Base-by-base conservation (phyloP, 2,888 invertebrate genomes). In the Pocota personata region DNA sequence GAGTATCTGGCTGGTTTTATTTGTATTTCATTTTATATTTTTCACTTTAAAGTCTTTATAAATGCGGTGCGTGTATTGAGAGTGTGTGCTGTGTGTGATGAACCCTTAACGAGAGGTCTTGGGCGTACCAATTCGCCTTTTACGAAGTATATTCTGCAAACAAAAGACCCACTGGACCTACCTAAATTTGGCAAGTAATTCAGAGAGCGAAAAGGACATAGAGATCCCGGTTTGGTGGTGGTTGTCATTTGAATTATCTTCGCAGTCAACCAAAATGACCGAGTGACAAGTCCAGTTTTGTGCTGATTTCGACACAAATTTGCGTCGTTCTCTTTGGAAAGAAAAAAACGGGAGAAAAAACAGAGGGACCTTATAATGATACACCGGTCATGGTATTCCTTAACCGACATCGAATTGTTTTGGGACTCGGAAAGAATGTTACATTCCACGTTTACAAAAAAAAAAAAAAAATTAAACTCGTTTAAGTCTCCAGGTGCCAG, bases 231-330 rank as follows among this genome's bases (percentile, higher is more conserved):
- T 46, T 46, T 64, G 75, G 55, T 75, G 64, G 75, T 66, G 19
- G 62, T 30, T 73, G 73, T 82, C 77, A 57, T 30, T 58, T 66
- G 58, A 82, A 71, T 71, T 71, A 66, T 58, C 60, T 37, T 14
- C 57, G 40, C 30, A 60, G 58, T 72, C 82, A 66, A 35, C 21
- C 27, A 50, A 48, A 55, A 32, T 82, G 67, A 48, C 55, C 76
- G 57, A 57, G 14, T 62, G 52, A 52, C 69, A 50, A 58, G 82
- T 77, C 82, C 82, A 82, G 71, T 82, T 71, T 64, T 37, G 40
- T 50, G n/a, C 40, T 48, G 8, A 7, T n/a, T 46, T 43, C 30
- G 4, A 3, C 1, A 30, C 32, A 14, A 48, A 64, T 35, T 57
- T 69, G 69, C 46, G 43, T 43, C 57, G 21, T 37, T 55, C 24